Base-by-base conservation (phyloP, 1,140 invertebrate species). In the Meteorus sp. region DNA sequence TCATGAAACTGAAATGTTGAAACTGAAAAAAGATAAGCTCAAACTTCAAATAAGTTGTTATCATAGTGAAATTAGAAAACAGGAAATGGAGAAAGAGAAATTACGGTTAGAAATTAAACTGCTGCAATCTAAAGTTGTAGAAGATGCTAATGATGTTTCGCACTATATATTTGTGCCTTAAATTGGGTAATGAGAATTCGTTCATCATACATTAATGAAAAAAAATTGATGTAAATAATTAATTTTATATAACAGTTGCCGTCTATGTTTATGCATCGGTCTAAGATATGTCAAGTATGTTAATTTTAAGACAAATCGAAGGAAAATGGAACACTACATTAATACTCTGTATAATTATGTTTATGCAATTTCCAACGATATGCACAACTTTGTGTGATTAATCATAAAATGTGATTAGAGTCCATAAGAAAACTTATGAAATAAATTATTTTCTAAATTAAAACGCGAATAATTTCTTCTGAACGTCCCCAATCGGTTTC, bases 51-150 rank as follows among this genome's bases (percentile, higher is more conserved):
- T 74, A 9, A 67, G 65, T 58, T 78, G 73, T 61, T 77, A 71
- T 35, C 64, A 72, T 0, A 75, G 71, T 19, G 74, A 77, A 47
- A 67, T 76, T 33, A 64, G 61, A 13, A 78, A 78, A 31, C 74
- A 77, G 25, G 75, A 78, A 48, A 69, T 78, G 66, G 76, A 79
- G 23, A 78, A 74, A 15, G 76, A 79, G 52, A 79, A 79, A 39
- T 56, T 78, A 0, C 64, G 71, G 9, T 66, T 79, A 0, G 76
- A 79, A 59, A 78, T 78, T 13, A 78, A 77, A 60, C 58, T 79
- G 15, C 37, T 79, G 2, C 67, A 77, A 37, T 71, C 75, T 2
- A 78, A 79, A 63, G 72, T 77, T 22, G 62, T 72, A 50, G 77
- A 77, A 20, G 75, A 78, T 48, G 62, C 66, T 1, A 75, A 73